These are phyloP conservation scores for Pangasius krempfi DNA, from an alignment of 2,797 vertebrate species.

Conservation along the genomic window DNA sequence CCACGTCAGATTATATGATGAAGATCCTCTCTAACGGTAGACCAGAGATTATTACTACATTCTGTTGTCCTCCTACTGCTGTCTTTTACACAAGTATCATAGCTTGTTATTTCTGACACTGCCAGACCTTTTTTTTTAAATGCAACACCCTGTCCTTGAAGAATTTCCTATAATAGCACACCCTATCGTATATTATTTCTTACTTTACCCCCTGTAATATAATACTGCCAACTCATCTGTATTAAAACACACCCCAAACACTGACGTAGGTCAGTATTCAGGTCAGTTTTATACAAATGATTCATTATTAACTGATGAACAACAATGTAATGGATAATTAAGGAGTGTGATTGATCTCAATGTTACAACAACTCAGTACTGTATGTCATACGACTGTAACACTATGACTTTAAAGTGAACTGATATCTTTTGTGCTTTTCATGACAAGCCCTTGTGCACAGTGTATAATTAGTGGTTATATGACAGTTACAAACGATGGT, in stretches of 20 bases:
- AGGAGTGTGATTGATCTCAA: neutral
- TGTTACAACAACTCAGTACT: neutral
- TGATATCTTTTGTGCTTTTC: neutral
- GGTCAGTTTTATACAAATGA: neutral
- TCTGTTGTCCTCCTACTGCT: neutral
- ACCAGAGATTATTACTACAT: neutral
- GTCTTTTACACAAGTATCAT: neutral
- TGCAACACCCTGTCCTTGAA: neutral
- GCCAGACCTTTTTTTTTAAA: neutral
- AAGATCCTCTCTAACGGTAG: neutral
- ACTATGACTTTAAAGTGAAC: constrained; percentile 6
- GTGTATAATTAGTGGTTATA: constrained; percentile 6
- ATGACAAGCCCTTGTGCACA: neutral
- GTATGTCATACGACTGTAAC: neutral
- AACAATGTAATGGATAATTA: neutral
- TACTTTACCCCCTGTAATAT: neutral
- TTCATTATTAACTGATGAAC: neutral
- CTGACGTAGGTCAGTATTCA: neutral
- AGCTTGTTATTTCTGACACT: neutral
- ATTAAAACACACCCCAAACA: neutral
- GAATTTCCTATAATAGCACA: neutral
- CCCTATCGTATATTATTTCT: neutral
- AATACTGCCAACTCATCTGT: neutral
- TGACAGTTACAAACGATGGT: neutral
- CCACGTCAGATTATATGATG: neutral